A percentile compares a stretch with the other conserved stretches of the same genome.
Evolutionary conservation across 2,888 invertebrate genomes (phyloP).

Genomic region (Chouioia cunea): DNA sequence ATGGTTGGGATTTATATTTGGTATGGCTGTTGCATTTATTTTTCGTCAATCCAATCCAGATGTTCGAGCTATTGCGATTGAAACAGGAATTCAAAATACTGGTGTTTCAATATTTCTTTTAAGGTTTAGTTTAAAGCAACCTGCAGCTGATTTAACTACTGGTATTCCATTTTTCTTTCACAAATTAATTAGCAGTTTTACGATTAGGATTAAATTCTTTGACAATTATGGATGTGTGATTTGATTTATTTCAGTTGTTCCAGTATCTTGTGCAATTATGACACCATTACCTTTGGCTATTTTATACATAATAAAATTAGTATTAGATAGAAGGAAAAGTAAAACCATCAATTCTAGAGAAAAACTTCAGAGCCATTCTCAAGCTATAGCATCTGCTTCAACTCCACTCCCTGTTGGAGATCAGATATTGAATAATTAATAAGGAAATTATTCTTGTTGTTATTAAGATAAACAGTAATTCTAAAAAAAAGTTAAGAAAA

Average conservation of each 20-base stretch:
- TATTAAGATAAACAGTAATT: not conserved
- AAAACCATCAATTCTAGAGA: conserved; percentile 54
- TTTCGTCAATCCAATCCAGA: conserved; percentile 77
- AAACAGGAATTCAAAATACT: conserved; percentile 94
- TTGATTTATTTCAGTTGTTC: conserved; percentile 77
- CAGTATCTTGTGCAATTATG: conserved; percentile 93
- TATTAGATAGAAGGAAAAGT: conserved; percentile 53
- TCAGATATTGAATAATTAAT: conserved; percentile 4
- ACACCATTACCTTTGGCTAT: conserved; percentile 87
- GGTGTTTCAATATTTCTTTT: conserved; percentile 92
- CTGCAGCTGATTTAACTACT: conserved; percentile 89
- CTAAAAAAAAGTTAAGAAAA: too few species aligned
- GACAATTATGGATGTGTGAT: conserved; percentile 20
- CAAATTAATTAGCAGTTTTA: conserved; percentile 9
- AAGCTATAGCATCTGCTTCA: conserved; percentile 38
- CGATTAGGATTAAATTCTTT: conserved; percentile 23
- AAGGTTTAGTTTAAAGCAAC: conserved; percentile 83
- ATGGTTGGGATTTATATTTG: conserved; percentile 83
- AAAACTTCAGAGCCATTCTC: conserved; percentile 53
- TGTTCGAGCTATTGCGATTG: conserved; percentile 89
- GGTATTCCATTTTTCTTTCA: conserved; percentile 68
- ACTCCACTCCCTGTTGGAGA: conserved; percentile 22
- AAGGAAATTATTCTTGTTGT: conserved; percentile 1
- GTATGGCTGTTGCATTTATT: conserved; percentile 75
- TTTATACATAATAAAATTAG: conserved; percentile 63